Conservation (phyloP, 2,797 vertebrate genomes). For the Aphelocoma californica region DNA sequence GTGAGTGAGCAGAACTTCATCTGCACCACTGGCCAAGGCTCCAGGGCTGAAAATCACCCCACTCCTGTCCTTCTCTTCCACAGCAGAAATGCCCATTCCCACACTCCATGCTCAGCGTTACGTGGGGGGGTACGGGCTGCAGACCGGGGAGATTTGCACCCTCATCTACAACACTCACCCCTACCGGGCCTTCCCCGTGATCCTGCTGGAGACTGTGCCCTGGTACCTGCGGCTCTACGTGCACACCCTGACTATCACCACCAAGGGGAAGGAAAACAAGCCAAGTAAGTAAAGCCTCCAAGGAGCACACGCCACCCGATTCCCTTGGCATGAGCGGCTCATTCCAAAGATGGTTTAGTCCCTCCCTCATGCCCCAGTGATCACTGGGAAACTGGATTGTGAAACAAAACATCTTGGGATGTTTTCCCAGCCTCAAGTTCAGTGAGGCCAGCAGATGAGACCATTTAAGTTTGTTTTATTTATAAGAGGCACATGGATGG, state of each 20-base stretch:
- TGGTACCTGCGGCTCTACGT: conserved; percentile 97
- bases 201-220: conserved; percentile 91
- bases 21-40: not conserved
- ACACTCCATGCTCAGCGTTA: conserved; percentile 91
- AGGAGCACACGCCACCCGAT: fast-evolving
- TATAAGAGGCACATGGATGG: not conserved
- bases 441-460: not conserved
- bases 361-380: not conserved
- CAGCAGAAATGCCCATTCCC: conserved; percentile 79
- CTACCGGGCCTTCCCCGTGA: conserved; percentile 89
- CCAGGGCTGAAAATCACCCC: not conserved
- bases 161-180: conserved; percentile 93
- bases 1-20: conserved; percentile 69
- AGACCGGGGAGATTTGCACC: conserved; percentile 91
- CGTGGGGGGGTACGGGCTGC: conserved; percentile 92
- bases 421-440: not conserved
- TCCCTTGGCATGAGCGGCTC: not conserved
- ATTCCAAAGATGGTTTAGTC: not conserved
- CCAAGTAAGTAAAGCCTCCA: conserved; percentile 83
- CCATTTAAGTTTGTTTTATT: not conserved
- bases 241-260: conserved; percentile 91
- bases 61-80: not conserved
- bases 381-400: not conserved
- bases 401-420: not conserved
- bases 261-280: conserved; percentile 91